phyloP scores from a whole-genome alignment of 2,113 vertebrate species.

The Murina feae region DNA sequence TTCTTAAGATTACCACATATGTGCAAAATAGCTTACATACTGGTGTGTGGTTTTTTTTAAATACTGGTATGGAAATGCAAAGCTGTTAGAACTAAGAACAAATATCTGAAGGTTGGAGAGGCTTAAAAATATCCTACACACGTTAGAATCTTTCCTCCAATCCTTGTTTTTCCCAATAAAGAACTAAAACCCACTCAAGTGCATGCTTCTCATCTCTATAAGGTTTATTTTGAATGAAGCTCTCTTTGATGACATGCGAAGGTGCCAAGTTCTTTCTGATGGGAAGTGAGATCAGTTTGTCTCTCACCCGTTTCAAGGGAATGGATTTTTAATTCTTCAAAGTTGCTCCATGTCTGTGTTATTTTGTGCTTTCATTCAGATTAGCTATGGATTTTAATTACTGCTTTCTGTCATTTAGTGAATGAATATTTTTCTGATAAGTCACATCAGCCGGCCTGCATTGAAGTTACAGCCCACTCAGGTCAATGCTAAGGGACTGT shows the following conservation, averaged over 20 bases:
- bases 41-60: not conserved
- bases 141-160: not conserved
- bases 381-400: slow-evolving; percentile 58
- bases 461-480: not conserved
- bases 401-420: slow-evolving; percentile 14
- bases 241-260: not conserved
- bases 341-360: not conserved
- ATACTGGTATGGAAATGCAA: slow-evolving; percentile 11
- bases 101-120: not conserved
- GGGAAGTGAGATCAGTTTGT: not conserved
- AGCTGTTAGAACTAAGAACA: not conserved
- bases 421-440: slow-evolving; percentile 55
- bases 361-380: slow-evolving; percentile 36
- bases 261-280: not conserved
- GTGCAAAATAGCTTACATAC: not conserved
- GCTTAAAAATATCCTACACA: not conserved
- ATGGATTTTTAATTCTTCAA: slow-evolving; percentile 45
- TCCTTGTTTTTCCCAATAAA: not conserved
- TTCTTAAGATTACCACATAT: not conserved
- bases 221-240: not conserved
- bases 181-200: not conserved
- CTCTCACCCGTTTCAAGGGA: not conserved
- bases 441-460: not conserved
- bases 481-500: not conserved
- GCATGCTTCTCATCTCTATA: not conserved